Evolutionary conservation across 2,888 invertebrate species (phyloP).

Genomic region (Pollenia amentaria): DNA sequence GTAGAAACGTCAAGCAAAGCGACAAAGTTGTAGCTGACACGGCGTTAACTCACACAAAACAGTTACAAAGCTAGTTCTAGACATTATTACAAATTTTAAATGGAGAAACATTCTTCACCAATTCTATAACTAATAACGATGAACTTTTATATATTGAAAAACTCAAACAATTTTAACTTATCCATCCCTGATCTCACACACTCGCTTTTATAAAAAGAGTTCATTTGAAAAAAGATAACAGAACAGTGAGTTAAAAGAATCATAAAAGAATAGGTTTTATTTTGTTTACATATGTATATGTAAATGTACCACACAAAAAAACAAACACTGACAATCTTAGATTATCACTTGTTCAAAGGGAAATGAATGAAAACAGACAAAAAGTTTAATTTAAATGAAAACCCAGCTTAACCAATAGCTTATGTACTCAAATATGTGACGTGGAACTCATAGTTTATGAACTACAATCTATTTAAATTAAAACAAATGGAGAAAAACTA

Average conservation of each 20-base stretch:
- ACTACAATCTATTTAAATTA: constrained; percentile 4
- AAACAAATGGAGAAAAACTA: background rate
- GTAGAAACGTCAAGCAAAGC: too few relatives aligned
- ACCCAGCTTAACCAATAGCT: background rate
- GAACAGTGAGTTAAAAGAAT: constrained; percentile 6
- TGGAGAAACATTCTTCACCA: too few relatives aligned
- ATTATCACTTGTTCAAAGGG: constrained; percentile 56
- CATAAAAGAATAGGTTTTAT: constrained; percentile 24
- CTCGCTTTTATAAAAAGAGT: constrained; percentile 43
- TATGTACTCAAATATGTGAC: background rate
- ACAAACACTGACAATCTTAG: constrained; percentile 10
- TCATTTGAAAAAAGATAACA: constrained; percentile 63
- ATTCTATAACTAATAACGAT: too few relatives aligned
- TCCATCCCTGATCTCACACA: background rate
- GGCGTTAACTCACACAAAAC: too few relatives aligned
- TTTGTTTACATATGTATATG: too few relatives aligned
- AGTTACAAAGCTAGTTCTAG: too few relatives aligned
- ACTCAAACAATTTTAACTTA: background rate
- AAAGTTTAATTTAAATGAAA: background rate
- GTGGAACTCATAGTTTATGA: constrained; percentile 14
- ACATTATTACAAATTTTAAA: too few relatives aligned
- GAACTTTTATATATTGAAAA: background rate
- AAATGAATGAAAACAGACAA: constrained; percentile 7
- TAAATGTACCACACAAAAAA: background rate
- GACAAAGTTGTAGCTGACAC: too few relatives aligned